A percentile compares a stretch with the other conserved stretches of the same genome.
These are phyloP conservation scores for Lathamus discolor DNA, from an alignment of 2,113 vertebrate genomes.

Conservation along the genomic window DNA sequence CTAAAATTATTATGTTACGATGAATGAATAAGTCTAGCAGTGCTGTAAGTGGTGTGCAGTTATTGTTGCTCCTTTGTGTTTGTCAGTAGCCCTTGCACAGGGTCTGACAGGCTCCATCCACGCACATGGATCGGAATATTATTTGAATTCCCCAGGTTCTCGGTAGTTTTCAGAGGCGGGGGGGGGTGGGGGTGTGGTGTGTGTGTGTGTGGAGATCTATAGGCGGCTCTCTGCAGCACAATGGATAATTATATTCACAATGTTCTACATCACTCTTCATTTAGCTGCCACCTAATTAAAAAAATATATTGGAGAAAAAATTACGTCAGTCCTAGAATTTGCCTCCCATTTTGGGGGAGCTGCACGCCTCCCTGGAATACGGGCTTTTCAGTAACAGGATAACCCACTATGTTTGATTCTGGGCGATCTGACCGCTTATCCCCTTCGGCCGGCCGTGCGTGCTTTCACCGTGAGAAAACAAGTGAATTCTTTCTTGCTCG, in stretches of 20 bases:
- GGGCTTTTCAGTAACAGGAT: background rate
- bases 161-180: background rate
- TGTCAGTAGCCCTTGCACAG: slow-evolving; percentile 47
- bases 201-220: background rate
- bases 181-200: too few relatives aligned
- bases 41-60: slow-evolving; percentile 54
- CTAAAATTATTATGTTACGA: slow-evolving; percentile 42
- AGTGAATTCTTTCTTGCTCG: background rate
- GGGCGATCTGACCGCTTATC: background rate
- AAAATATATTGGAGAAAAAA: background rate
- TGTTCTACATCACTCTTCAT: slow-evolving; percentile 30
- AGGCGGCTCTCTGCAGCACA: background rate
- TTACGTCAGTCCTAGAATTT: background rate
- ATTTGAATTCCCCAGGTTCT: slow-evolving; percentile 34
- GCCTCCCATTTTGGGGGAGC: background rate
- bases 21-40: slow-evolving; percentile 49
- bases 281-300: slow-evolving; percentile 52
- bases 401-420: rapidly evolving
- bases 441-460: background rate
- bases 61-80: slow-evolving; percentile 67
- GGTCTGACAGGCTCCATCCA: slow-evolving; percentile 37
- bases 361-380: background rate
- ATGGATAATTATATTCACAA: slow-evolving; percentile 5
- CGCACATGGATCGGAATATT: background rate
- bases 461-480: background rate